phyloP scores from a whole-genome alignment of 2,113 vertebrate species.

The Anthoscopus minutus region DNA sequence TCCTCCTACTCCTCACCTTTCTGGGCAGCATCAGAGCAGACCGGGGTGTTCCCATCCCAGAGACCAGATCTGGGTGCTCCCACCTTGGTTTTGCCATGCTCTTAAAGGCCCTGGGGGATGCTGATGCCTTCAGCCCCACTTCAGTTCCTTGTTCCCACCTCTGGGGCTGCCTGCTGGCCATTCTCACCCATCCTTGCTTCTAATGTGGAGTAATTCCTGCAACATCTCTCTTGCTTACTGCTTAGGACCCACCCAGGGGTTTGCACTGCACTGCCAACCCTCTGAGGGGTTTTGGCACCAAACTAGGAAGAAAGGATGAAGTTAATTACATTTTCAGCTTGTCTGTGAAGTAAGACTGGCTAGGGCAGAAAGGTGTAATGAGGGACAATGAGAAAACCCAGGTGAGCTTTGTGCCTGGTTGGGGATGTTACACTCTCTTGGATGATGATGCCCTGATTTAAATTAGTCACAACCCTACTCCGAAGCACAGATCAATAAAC shows the following conservation, averaged over 20 bases:
- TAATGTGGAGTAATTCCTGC: background rate
- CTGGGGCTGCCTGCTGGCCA: background rate
- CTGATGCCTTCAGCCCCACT: background rate
- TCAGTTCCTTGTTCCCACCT: background rate
- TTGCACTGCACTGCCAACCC: background rate
- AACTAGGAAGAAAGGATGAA: background rate
- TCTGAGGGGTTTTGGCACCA: background rate
- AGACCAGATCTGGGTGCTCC: background rate
- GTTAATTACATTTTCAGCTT: background rate
- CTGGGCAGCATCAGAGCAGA: background rate
- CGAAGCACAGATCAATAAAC: background rate
- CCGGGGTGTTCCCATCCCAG: background rate
- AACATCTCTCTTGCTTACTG: background rate
- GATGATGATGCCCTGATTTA: background rate
- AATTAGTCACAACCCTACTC: background rate
- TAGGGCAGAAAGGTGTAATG: background rate
- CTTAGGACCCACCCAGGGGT: background rate
- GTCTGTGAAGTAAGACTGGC: background rate
- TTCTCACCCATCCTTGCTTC: background rate
- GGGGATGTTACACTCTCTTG: background rate
- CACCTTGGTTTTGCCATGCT: background rate
- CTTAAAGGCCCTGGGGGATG: rapidly evolving
- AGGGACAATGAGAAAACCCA: background rate
- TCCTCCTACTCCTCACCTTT: background rate
- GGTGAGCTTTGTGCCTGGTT: background rate